A percentile compares a stretch with the other conserved stretches of the same genome.
Evolutionary conservation across 2,797 vertebrate genomes (phyloP).

Genomic region (Epinephelus malabaricus): DNA sequence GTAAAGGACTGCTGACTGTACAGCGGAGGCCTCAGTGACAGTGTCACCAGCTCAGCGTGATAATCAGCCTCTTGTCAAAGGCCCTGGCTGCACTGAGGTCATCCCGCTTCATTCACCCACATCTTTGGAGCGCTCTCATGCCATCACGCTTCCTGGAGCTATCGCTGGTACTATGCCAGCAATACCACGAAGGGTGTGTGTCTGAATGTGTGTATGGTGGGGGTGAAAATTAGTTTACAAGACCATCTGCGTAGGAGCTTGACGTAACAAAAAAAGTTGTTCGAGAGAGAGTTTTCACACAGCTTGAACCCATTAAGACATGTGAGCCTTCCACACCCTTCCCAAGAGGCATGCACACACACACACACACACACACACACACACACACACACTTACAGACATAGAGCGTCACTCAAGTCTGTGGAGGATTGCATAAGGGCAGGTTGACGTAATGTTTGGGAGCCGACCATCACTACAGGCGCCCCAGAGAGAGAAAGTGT

Average conservation of each 20-base stretch:
- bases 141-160: constrained; percentile 59
- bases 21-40: constrained; percentile 61
- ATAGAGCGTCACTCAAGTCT: constrained; percentile 52
- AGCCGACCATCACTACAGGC: constrained; percentile 36
- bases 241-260: constrained; percentile 51
- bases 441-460: constrained; percentile 72
- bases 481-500: constrained; percentile 50
- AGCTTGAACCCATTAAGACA: constrained; percentile 80
- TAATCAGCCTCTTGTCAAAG: constrained; percentile 80
- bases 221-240: constrained; percentile 44
- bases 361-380: constrained; percentile 32
- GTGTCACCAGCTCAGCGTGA: constrained; percentile 71
- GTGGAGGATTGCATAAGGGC: constrained; percentile 69
- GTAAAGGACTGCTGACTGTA: constrained; percentile 38
- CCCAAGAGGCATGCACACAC: constrained; percentile 48
- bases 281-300: constrained; percentile 56
- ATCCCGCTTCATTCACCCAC: constrained; percentile 66
- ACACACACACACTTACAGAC: constrained; percentile 8
- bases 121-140: constrained; percentile 46
- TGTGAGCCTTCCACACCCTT: constrained; percentile 70
- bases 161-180: constrained; percentile 44
- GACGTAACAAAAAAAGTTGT: constrained; percentile 16
- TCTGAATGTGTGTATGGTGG: constrained; percentile 16
- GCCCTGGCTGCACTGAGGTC: constrained; percentile 68
- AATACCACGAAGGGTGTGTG: constrained; percentile 32